Percentiles rank a stretch among this genome's conserved stretches.
These are phyloP conservation scores for Nephrotoma appendiculata DNA, from an alignment of 2,888 invertebrate species.

Conservation along the genomic window DNA sequence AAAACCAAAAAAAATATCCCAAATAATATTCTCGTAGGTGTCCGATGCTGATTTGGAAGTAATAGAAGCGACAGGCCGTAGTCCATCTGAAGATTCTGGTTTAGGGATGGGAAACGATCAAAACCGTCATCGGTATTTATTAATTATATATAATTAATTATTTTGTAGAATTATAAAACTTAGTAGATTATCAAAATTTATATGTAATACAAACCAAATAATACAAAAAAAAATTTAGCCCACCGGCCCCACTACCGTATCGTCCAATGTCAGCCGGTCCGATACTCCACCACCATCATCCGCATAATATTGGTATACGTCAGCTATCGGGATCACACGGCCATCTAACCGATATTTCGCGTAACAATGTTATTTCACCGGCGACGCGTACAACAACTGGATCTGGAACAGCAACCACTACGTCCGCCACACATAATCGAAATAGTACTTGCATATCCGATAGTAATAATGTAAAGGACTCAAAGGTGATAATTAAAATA, in stretches of 20 bases:
- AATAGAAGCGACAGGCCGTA: constrained; percentile 47
- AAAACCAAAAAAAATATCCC: neutral
- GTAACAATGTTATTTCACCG: constrained; percentile 3
- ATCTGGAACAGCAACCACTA: neutral
- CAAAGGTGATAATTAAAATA: neutral
- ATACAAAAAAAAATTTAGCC: constrained; percentile 19
- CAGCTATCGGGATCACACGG: constrained; percentile 27
- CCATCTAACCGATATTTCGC: constrained; percentile 17
- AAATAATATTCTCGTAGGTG: constrained; percentile 20
- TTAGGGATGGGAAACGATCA: constrained; percentile 73
- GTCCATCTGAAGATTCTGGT: constrained; percentile 90
- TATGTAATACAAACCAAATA: constrained; percentile 10
- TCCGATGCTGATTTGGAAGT: constrained; percentile 33
- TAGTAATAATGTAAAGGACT: neutral
- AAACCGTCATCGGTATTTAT: constrained; percentile 46
- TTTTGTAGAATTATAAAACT: neutral
- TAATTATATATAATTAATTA: neutral
- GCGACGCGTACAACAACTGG: neutral
- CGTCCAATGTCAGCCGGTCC: constrained; percentile 33
- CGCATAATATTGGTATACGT: constrained; percentile 27
- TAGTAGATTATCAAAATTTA: constrained; percentile 1
- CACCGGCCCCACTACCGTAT: constrained; percentile 31
- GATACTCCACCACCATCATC: constrained; percentile 29
- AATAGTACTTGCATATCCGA: neutral
- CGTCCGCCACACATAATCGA: neutral